These are phyloP conservation scores for Torymus auratus DNA, from an alignment of 2,888 invertebrate genomes.

Conservation along the genomic window DNA sequence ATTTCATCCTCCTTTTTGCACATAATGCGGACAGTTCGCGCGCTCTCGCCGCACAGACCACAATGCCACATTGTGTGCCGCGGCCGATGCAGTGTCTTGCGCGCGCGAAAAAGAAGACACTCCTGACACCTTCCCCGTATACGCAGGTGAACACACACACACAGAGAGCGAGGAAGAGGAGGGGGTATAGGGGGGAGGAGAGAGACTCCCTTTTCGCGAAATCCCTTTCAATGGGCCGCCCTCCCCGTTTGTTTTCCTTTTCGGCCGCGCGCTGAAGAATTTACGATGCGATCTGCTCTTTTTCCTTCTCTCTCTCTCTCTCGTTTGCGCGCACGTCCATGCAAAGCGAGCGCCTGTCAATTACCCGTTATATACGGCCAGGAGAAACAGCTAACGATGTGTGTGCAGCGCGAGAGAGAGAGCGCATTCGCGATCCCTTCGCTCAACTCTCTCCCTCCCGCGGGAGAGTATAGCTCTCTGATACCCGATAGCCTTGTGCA, in stretches of 20 bases:
- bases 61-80: no score
- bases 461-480: slow-evolving; percentile 16
- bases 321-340: slow-evolving; percentile 69
- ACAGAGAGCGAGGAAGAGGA: not conserved
- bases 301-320: slow-evolving; percentile 14
- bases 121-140: not conserved
- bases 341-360: slow-evolving; percentile 76
- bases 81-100: no score
- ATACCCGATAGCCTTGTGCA: slow-evolving; percentile 62
- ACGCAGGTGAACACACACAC: not conserved
- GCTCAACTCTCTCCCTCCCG: slow-evolving; percentile 24
- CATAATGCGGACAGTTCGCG: no score
- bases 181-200: not conserved
- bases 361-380: slow-evolving; percentile 77
- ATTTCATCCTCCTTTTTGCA: no score
- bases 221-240: slow-evolving; percentile 33
- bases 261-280: slow-evolving; percentile 53
- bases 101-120: slow-evolving; percentile 4
- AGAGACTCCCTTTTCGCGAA: not conserved
- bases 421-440: slow-evolving; percentile 58
- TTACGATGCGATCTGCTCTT: slow-evolving; percentile 53
- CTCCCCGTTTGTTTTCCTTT: slow-evolving; percentile 55
- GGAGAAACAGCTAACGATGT: slow-evolving; percentile 69
- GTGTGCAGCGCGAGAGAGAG: slow-evolving; percentile 1
- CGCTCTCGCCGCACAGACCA: no score